phyloP scores from a whole-genome alignment of 1,140 invertebrate species.

The Sarcophaga peregrina region DNA sequence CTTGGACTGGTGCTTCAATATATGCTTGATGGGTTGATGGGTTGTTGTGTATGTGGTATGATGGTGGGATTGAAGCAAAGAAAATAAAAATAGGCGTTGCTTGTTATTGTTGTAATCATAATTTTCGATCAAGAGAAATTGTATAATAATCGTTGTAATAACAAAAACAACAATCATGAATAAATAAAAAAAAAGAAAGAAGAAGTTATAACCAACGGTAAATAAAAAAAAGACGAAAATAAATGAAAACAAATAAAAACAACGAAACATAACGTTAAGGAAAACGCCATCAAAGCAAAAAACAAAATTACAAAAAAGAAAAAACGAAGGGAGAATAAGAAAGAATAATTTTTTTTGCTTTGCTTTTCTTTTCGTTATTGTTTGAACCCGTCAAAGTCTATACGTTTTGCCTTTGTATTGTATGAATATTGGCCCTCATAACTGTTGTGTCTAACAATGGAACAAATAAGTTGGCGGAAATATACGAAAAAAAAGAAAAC shows the following conservation, averaged over 20 bases:
- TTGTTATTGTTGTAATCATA: constrained; percentile 44
- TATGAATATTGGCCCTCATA: no score
- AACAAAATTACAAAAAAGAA: background rate
- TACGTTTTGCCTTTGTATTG: no score
- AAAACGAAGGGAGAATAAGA: background rate
- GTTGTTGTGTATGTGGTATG: background rate
- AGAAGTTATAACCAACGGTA: constrained; percentile 10
- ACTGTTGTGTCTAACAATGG: no score
- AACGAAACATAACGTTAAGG: no score
- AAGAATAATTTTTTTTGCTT: no score
- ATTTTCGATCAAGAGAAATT: constrained; percentile 44
- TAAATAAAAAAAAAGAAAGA: background rate
- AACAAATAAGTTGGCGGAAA: background rate
- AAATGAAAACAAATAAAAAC: constrained; percentile 21
- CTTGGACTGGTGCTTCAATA: background rate
- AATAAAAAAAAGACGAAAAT: constrained; percentile 28
- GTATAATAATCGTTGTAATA: constrained; percentile 43
- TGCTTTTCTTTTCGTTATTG: no score
- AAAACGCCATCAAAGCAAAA: constrained; percentile 28
- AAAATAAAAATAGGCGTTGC: constrained; percentile 20
- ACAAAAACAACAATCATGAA: background rate
- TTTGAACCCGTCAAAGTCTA: no score
- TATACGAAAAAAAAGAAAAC: background rate
- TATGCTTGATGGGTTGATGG: background rate
- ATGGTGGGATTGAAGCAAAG: background rate